Evolutionary conservation across 1,140 invertebrate species (phyloP).

Genomic region (Tribolium madens): DNA sequence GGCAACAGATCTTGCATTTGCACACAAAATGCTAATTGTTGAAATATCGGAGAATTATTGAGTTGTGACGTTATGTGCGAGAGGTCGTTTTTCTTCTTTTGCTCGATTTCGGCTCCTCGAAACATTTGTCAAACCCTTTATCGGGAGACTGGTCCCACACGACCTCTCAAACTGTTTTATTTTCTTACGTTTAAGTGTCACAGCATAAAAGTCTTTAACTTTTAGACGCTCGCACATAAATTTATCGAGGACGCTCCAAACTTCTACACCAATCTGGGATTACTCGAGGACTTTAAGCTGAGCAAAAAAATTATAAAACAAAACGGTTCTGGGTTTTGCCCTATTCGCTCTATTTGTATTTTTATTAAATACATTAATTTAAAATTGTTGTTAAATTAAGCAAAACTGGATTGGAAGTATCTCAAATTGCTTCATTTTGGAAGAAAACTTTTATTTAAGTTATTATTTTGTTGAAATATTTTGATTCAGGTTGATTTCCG

Average conservation of each 20-base stretch:
- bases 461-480: no score
- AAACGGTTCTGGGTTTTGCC: no score
- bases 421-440: no score
- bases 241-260: slow-evolving; percentile 2
- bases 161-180: slow-evolving; percentile 29
- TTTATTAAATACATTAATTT: no score
- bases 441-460: no score
- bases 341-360: no score
- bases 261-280: slow-evolving; percentile 1
- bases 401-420: no score
- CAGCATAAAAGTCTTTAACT: slow-evolving; percentile 27
- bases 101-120: neutral
- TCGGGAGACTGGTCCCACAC: slow-evolving; percentile 9
- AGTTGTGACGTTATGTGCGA: no score
- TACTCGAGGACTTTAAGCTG: neutral
- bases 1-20: slow-evolving; percentile 6
- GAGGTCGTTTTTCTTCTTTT: slow-evolving; percentile 6
- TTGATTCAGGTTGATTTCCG: no score
- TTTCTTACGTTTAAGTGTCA: slow-evolving; percentile 25
- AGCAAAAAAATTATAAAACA: no score
- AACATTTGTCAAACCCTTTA: slow-evolving; percentile 36
- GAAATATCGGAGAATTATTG: neutral
- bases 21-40: slow-evolving; percentile 5
- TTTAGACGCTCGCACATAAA: slow-evolving; percentile 23
- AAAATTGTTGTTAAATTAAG: no score